These are phyloP conservation scores for Apotomis capreana DNA, from an alignment of 2,888 invertebrate genomes.

Conservation along the genomic window DNA sequence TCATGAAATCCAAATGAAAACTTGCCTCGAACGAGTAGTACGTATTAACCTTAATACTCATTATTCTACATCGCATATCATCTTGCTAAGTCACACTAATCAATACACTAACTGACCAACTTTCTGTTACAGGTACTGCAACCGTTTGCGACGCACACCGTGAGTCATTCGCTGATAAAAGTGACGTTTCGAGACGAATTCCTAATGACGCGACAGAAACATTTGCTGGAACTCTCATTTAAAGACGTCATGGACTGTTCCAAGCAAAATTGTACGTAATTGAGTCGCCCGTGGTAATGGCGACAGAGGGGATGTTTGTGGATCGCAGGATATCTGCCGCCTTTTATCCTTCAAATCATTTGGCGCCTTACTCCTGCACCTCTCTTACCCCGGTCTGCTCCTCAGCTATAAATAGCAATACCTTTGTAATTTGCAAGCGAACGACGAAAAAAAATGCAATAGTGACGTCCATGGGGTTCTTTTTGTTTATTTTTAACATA, in stretches of 20 bases:
- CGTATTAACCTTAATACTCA: background rate
- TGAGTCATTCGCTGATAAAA: slow-evolving; percentile 72
- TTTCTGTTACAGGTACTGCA: slow-evolving; percentile 78
- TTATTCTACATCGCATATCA: background rate
- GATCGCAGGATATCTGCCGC: no score
- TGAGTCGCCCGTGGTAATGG: no score
- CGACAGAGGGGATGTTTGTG: no score
- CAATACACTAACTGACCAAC: slow-evolving; percentile 56
- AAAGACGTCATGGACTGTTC: background rate
- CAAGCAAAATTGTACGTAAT: slow-evolving; percentile 1
- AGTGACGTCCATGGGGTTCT: slow-evolving; percentile 14
- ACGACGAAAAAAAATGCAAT: background rate
- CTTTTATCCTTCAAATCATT: no score
- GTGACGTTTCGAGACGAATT: slow-evolving; percentile 64
- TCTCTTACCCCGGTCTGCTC: no score
- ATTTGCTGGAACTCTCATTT: slow-evolving; percentile 15
- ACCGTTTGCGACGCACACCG: slow-evolving; percentile 72
- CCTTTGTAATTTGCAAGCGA: background rate
- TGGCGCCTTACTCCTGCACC: no score
- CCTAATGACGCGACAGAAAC: slow-evolving; percentile 11
- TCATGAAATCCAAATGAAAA: no score
- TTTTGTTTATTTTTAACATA: slow-evolving; percentile 16
- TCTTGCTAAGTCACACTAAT: slow-evolving; percentile 47
- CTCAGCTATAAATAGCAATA: no score
- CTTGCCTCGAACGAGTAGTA: no score